A percentile compares a stretch with the other conserved stretches of the same genome.
These are phyloP conservation scores for Neogobius melanostomus DNA, from an alignment of 2,113 vertebrate genomes.

Conservation along the genomic window DNA sequence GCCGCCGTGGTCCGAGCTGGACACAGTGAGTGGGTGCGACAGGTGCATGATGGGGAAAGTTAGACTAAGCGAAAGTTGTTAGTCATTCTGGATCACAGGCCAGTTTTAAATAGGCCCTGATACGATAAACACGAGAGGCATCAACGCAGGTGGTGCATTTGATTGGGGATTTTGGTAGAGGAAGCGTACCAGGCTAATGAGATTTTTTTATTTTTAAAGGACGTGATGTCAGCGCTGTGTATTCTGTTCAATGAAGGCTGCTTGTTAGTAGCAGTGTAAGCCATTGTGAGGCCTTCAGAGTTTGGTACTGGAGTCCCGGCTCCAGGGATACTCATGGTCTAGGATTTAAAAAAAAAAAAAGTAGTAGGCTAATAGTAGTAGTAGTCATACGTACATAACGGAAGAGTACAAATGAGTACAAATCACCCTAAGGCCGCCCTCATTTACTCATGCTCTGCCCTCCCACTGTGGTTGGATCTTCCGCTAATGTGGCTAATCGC, in stretches of 20 bases:
- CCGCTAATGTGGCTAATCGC: constrained; percentile 44
- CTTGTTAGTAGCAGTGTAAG: too few relatives aligned
- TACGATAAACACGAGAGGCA: not conserved
- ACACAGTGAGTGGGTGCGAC: constrained; percentile 20
- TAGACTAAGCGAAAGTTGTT: constrained; percentile 20
- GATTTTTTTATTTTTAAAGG: too few relatives aligned
- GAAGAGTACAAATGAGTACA: too few relatives aligned
- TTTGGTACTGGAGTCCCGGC: too few relatives aligned
- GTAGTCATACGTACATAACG: not conserved
- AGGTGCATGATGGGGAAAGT: constrained; percentile 17
- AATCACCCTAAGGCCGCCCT: too few relatives aligned
- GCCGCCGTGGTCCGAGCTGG: not conserved
- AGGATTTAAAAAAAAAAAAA: too few relatives aligned
- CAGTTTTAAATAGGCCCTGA: constrained; percentile 3
- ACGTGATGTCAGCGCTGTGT: too few relatives aligned
- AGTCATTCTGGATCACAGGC: constrained; percentile 30
- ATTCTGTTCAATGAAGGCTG: too few relatives aligned
- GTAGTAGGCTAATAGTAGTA: not conserved
- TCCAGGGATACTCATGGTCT: too few relatives aligned
- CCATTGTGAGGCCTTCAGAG: too few relatives aligned
- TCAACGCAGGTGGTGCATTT: not conserved
- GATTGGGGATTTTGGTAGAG: not conserved
- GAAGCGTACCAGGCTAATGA: too few relatives aligned
- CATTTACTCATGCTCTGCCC: constrained; percentile 33
- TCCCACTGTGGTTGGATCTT: constrained; percentile 50